Conservation (phyloP, 2,888 invertebrate species). For the Dicyrtoma fusca region DNA sequence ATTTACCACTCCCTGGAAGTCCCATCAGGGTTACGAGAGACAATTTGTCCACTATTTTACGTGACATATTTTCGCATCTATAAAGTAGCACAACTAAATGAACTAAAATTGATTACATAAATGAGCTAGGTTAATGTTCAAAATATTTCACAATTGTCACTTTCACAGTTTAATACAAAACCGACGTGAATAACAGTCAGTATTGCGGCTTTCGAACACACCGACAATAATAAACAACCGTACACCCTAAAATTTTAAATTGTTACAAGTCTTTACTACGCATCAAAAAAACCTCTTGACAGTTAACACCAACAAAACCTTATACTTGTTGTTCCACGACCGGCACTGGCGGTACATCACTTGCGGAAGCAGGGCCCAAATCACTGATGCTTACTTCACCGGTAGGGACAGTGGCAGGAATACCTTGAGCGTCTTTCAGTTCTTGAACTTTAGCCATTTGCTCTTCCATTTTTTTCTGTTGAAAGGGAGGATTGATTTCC, state of each 20-base stretch:
- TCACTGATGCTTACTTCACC: slow-evolving; percentile 10
- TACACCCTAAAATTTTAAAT: too few relatives aligned
- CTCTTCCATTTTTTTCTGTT: slow-evolving; percentile 64
- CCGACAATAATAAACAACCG: too few relatives aligned
- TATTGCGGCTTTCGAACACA: too few relatives aligned
- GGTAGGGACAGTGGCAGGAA: slow-evolving; percentile 6
- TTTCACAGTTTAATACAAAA: too few relatives aligned
- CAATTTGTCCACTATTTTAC: slow-evolving; percentile 5
- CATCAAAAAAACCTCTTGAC: too few relatives aligned
- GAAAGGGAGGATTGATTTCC: slow-evolving; percentile 65
- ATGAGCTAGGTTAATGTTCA: too few relatives aligned
- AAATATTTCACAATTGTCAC: too few relatives aligned
- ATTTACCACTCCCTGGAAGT: slow-evolving; percentile 57
- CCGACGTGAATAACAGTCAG: too few relatives aligned
- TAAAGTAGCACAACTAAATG: too few relatives aligned
- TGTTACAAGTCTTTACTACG: too few relatives aligned
- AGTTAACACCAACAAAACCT: neutral
- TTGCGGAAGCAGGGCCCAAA: neutral
- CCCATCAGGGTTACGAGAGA: slow-evolving; percentile 56
- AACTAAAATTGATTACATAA: too few relatives aligned
- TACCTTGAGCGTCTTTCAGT: slow-evolving; percentile 8
- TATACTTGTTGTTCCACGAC: neutral
- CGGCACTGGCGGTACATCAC: neutral
- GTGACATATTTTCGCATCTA: too few relatives aligned
- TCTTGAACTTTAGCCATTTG: slow-evolving; percentile 44